Evolutionary conservation across 2,888 invertebrate species (phyloP), one percentile per base, ranked within the genome.

Genomic region (Lithophane ornitopus): DNA sequence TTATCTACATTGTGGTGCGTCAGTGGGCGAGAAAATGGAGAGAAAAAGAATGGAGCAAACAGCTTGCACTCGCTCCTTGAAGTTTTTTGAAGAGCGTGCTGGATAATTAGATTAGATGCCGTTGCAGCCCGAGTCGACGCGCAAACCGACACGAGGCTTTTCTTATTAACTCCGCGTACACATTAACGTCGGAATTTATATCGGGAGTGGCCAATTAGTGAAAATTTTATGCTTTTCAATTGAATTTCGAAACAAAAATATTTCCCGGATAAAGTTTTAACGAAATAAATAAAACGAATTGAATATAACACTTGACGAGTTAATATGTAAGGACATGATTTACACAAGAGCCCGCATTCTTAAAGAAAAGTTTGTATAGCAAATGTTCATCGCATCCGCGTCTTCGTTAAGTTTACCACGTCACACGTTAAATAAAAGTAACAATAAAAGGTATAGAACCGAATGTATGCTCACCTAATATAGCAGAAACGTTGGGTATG

Each of bases 91-190:
- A 93, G 92, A 92, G 91, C 90, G 86, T 88, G 86, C 86, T 87
- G 92, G 92, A 93, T 95, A 95, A 95, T 95, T 95, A 94, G 93
- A 95, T 95, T 95, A 95, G 92, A 91, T 88, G 91, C 89, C 90
- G 88, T 89, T 87, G 90, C 89, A 89, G 88, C 87, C 63, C 59
- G 58, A 71, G 62, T 65, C 68, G 70, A 73, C 74, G 71, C 63
- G 67, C 76, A 86, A 89, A 86, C 88, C 85, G 86, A 89, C 86
- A 87, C 84, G 80, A 82, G 84, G 85, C 88, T 89, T 89, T 87
- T 88, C 81, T 86, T 87, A 82, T 84, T 84, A 87, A 78, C 76
- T 86, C 81, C 39, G 56, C 22, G 69, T 70, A 84, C 74, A 86
- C 80, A 76, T 84, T 85, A 72, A 84, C 78, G 78, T 84, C 66